A percentile compares a stretch with the other conserved stretches of the same genome.
Conservation (phyloP, 2,888 invertebrate species). For the Drosophila heteroneura region DNA sequence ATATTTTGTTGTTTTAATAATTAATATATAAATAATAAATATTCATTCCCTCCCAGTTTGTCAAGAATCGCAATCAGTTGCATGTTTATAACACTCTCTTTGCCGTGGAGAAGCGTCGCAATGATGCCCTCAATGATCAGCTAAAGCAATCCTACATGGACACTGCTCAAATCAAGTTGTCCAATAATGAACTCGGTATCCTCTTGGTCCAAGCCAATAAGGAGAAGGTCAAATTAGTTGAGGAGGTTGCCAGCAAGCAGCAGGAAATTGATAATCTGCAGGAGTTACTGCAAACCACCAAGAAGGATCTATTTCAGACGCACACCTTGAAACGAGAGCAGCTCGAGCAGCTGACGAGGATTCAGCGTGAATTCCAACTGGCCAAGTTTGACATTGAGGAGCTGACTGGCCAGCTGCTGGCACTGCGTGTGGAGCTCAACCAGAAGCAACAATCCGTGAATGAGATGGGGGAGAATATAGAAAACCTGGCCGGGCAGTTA, state of each 20-base stretch:
- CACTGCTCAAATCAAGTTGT: conserved; percentile 68
- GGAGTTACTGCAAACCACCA: conserved; percentile 66
- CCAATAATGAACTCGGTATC: conserved; percentile 64
- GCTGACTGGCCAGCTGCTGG: conserved; percentile 53
- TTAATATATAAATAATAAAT: background rate
- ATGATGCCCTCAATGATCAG: conserved; percentile 77
- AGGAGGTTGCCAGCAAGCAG: conserved; percentile 55
- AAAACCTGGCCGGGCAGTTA: conserved; percentile 26
- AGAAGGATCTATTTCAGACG: conserved; percentile 74
- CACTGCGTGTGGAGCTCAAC: conserved; percentile 63
- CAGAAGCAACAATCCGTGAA: conserved; percentile 26
- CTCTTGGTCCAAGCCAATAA: conserved; percentile 57
- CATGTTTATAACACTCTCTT: conserved; percentile 83
- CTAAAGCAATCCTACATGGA: conserved; percentile 74
- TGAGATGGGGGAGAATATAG: conserved; percentile 28
- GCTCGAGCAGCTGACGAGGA: conserved; percentile 68
- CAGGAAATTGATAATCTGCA: conserved; percentile 75
- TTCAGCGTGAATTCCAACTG: conserved; percentile 72
- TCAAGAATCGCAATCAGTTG: conserved; percentile 82
- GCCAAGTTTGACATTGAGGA: conserved; percentile 51
- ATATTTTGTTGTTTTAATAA: too few species aligned
- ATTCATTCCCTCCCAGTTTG: conserved; percentile 56
- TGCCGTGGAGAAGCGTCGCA: conserved; percentile 82
- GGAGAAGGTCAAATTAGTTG: conserved; percentile 67
- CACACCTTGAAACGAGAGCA: conserved; percentile 73